A percentile compares a stretch with the other conserved stretches of the same genome.
Evolutionary conservation across 2,888 invertebrate species (phyloP).

Genomic region (Plagodis dolabraria): DNA sequence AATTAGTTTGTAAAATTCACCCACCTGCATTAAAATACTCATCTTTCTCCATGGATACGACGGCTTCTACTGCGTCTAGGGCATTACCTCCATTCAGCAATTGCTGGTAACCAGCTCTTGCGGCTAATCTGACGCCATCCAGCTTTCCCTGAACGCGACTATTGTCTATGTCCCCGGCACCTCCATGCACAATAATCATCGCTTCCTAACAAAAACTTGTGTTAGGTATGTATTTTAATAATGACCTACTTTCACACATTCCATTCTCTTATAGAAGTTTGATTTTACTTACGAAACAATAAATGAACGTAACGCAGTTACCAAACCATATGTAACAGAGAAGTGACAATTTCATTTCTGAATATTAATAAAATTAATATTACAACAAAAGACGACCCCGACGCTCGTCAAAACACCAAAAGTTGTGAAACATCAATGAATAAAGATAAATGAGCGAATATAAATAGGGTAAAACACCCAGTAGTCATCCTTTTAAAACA

Average conservation of each 20-base stretch:
- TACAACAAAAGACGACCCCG: too few species aligned
- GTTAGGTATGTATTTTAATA: too few species aligned
- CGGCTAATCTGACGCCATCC: constrained; percentile 87
- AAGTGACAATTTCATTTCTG: not conserved
- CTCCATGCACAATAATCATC: constrained; percentile 91
- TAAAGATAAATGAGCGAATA: too few species aligned
- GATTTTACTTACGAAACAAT: not conserved
- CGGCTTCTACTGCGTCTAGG: constrained; percentile 91
- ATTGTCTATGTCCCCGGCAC: constrained; percentile 91
- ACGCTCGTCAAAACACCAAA: too few species aligned
- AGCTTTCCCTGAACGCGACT: constrained; percentile 87
- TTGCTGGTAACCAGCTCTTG: constrained; percentile 84
- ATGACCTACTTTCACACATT: too few species aligned
- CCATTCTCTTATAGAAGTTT: too few species aligned
- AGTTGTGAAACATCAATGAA: too few species aligned
- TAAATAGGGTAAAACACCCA: too few species aligned
- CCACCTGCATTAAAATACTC: constrained; percentile 92
- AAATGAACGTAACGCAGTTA: not conserved
- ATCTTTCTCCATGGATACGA: constrained; percentile 90
- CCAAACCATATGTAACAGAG: not conserved
- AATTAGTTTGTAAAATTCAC: too few species aligned
- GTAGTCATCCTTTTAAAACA: too few species aligned
- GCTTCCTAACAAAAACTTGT: constrained; percentile 54
- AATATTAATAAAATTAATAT: too few species aligned
- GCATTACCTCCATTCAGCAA: constrained; percentile 84